A percentile compares a stretch with the other conserved stretches of the same genome.
Evolutionary conservation across 2,797 vertebrate genomes (phyloP).

Genomic region (Lagorchestes hirsutus): DNA sequence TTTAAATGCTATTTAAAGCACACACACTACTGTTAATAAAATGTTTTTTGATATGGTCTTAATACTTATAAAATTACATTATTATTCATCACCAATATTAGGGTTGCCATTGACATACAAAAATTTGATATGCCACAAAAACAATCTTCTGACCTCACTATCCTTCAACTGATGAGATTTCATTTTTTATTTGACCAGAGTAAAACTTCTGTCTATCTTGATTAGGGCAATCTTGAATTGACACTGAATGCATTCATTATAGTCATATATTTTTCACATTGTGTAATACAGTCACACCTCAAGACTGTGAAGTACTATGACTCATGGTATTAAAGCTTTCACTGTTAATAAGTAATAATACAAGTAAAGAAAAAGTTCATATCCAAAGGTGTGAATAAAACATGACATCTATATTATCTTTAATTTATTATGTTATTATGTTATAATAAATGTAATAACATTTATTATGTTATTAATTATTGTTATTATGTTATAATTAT

Average conservation of each 20-base stretch:
- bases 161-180: constrained; percentile 88
- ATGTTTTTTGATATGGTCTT: constrained; percentile 84
- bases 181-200: constrained; percentile 88
- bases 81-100: constrained; percentile 87
- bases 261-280: constrained; percentile 82
- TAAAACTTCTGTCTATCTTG: constrained; percentile 86
- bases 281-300: constrained; percentile 83
- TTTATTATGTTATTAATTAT: too few relatives aligned
- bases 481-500: too few relatives aligned
- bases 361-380: constrained; percentile 83
- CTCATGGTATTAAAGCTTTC: constrained; percentile 84
- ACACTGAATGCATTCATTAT: constrained; percentile 88
- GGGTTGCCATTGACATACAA: constrained; percentile 86
- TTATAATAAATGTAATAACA: too few relatives aligned
- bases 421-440: constrained; percentile 26
- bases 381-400: constrained; percentile 82
- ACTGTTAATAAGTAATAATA: constrained; percentile 86
- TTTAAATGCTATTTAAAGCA: constrained; percentile 67
- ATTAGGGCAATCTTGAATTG: constrained; percentile 88
- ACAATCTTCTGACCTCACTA: constrained; percentile 85
- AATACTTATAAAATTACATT: constrained; percentile 84
- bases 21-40: constrained; percentile 76
- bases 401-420: constrained; percentile 82
- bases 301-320: constrained; percentile 85
- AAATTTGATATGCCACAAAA: constrained; percentile 87